Evolutionary conservation across 2,797 vertebrate species (phyloP).

Genomic region (Pteronotus mesoamericanus): DNA sequence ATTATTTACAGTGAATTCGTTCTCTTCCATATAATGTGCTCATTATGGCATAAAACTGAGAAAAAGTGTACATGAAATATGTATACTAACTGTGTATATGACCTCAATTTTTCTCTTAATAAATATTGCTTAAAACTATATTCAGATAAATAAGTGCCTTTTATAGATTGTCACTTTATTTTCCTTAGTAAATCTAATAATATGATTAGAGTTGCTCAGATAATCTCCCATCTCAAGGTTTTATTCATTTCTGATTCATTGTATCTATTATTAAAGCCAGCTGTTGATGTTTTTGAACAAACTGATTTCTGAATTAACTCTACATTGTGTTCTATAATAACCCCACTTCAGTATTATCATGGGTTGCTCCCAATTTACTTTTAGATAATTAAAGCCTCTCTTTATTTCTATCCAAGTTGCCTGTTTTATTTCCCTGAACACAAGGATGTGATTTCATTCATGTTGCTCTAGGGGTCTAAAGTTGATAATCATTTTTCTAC

Average conservation of each 20-base stretch:
- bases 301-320: slow-evolving; percentile 85
- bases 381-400: slow-evolving; percentile 86
- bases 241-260: slow-evolving; percentile 83
- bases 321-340: slow-evolving; percentile 83
- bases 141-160: slow-evolving; percentile 67
- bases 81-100: not conserved
- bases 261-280: slow-evolving; percentile 83
- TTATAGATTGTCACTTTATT: slow-evolving; percentile 48
- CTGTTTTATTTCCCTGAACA: slow-evolving; percentile 84
- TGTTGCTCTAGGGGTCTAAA: slow-evolving; percentile 82
- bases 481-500: slow-evolving; percentile 83
- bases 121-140: slow-evolving; percentile 49
- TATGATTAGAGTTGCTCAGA: slow-evolving; percentile 80
- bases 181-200: slow-evolving; percentile 79
- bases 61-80: not conserved
- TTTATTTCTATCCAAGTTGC: slow-evolving; percentile 83
- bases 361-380: slow-evolving; percentile 84
- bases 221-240: slow-evolving; percentile 80
- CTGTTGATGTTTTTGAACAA: slow-evolving; percentile 85
- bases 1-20: not conserved
- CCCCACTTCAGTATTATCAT: slow-evolving; percentile 81
- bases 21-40: slow-evolving; percentile 6
- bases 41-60: not conserved
- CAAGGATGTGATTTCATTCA: slow-evolving; percentile 81
- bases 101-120: slow-evolving; percentile 12